These are phyloP conservation scores for Bergia puertoricense DNA, from an alignment of 92 coral and sea anemone species.

Conservation along the genomic window DNA sequence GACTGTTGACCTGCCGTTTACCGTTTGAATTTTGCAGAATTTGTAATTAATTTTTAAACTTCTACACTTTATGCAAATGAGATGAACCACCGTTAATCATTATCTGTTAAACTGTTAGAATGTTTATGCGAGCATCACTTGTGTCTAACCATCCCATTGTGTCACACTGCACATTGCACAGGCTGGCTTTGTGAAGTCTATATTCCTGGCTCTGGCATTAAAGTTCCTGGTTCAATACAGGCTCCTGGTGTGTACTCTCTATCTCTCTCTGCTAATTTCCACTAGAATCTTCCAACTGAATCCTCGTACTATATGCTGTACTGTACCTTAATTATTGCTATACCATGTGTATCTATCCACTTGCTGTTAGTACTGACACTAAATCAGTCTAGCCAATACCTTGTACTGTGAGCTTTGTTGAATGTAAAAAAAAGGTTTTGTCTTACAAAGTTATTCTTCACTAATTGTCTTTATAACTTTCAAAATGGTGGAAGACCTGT, in stretches of 20 bases:
- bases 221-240: conserved; percentile 98
- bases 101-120: conserved; percentile 39
- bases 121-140: conserved; percentile 38
- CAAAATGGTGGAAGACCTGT: background rate
- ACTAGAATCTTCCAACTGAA: conserved; percentile 23
- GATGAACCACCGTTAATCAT: conserved; percentile 4
- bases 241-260: conserved; percentile 94
- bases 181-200: conserved; percentile 95
- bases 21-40: background rate
- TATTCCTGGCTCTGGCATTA: conserved; percentile 96
- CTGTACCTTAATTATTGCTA: background rate
- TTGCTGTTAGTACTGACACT: background rate
- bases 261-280: conserved; percentile 35
- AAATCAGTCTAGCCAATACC: background rate
- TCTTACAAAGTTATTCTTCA: background rate
- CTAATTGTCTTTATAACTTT: background rate
- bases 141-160: conserved; percentile 44
- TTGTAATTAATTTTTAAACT: no score
- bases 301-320: background rate
- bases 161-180: conserved; percentile 63
- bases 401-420: background rate
- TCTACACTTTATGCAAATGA: background rate
- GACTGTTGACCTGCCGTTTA: background rate
- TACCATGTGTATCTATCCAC: background rate
- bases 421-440: background rate